phyloP scores from a whole-genome alignment of 2,113 vertebrate species.

The Silurus glanis region DNA sequence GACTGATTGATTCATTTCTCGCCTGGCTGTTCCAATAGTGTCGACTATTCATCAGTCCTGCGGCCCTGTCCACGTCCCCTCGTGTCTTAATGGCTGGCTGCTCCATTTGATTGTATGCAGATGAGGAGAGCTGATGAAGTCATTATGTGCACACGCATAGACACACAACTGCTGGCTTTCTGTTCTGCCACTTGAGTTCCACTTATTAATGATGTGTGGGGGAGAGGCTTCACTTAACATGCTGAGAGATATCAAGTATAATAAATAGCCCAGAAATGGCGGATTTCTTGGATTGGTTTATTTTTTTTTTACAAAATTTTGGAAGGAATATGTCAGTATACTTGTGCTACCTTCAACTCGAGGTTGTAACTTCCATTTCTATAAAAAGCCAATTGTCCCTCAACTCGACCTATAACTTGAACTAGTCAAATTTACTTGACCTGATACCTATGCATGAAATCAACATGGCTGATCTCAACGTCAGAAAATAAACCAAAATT shows the following conservation, averaged over 20 bases:
- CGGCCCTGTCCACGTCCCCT: conserved; percentile 44
- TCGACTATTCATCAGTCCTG: conserved; percentile 54
- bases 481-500: neutral
- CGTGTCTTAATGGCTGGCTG: conserved; percentile 59
- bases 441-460: neutral
- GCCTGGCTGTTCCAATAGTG: conserved; percentile 56
- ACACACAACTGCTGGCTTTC: conserved; percentile 58
- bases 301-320: neutral
- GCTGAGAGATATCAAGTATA: conserved; percentile 60
- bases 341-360: neutral
- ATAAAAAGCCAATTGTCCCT: neutral
- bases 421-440: too few relatives aligned
- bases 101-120: conserved; percentile 72
- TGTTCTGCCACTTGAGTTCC: conserved; percentile 57
- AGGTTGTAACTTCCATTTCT: neutral
- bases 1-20: conserved; percentile 62
- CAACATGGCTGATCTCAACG: neutral
- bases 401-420: too few relatives aligned
- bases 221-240: conserved; percentile 53
- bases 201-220: conserved; percentile 67
- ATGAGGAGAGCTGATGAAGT: conserved; percentile 65
- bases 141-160: conserved; percentile 58
- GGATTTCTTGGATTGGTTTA: neutral
- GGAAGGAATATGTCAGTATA: neutral
- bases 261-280: conserved; percentile 50